Percentiles rank a stretch among this genome's conserved stretches.
These are phyloP conservation scores for Carcharodon carcharias DNA, from an alignment of 2,797 vertebrate genomes.

Conservation along the genomic window DNA sequence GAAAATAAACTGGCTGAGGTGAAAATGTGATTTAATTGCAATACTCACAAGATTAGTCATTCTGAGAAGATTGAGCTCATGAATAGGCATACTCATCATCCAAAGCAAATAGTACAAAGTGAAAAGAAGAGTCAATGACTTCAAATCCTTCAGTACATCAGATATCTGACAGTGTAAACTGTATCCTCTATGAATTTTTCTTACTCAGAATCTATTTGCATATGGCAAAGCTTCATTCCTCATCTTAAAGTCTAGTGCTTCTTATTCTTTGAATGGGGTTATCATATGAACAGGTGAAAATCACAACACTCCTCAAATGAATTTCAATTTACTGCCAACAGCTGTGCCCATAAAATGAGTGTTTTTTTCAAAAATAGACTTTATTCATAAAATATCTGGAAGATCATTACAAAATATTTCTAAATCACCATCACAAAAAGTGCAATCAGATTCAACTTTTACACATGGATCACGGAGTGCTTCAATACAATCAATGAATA, in stretches of 20 bases:
- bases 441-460: too few relatives aligned
- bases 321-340: background rate
- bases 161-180: background rate
- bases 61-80: background rate
- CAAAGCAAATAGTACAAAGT: slow-evolving; percentile 8
- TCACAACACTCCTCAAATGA: background rate
- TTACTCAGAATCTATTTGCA: background rate
- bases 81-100: background rate
- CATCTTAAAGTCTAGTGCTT: background rate
- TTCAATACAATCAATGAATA: too few relatives aligned
- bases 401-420: too few relatives aligned
- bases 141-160: background rate
- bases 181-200: background rate
- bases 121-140: background rate
- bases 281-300: background rate
- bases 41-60: slow-evolving; percentile 19
- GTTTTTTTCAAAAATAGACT: background rate
- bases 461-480: too few relatives aligned
- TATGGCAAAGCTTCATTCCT: too few relatives aligned
- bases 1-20: background rate
- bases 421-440: too few relatives aligned
- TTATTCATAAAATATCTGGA: too few relatives aligned
- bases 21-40: slow-evolving; percentile 21
- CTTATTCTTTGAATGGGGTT: background rate
- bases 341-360: background rate